Percentiles rank a stretch among this genome's conserved stretches.
These are phyloP conservation scores for Habrosyne pyritoides DNA, from an alignment of 2,888 invertebrate species.

Conservation along the genomic window DNA sequence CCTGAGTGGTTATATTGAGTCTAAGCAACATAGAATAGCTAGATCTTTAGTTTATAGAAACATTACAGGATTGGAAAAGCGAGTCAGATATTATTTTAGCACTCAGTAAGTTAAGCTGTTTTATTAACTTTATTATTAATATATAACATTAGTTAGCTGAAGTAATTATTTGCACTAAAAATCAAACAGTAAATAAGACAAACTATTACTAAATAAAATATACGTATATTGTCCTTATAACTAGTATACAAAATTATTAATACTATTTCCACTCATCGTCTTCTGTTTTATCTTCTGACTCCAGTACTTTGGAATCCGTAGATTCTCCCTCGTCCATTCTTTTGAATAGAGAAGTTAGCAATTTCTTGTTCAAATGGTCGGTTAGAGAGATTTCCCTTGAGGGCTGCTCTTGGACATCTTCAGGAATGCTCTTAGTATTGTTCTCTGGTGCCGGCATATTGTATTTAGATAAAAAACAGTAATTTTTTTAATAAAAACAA, in stretches of 20 bases:
- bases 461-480: slow-evolving; percentile 11
- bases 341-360: slow-evolving; percentile 85
- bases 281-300: slow-evolving; percentile 56
- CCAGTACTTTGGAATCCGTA: slow-evolving; percentile 56
- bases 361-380: slow-evolving; percentile 86
- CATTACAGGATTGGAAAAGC: no score
- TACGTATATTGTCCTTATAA: slow-evolving; percentile 22
- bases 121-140: no score
- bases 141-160: no score
- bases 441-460: slow-evolving; percentile 71
- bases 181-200: not conserved
- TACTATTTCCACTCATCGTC: slow-evolving; percentile 69
- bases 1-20: no score
- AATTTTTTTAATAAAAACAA: slow-evolving; percentile 33
- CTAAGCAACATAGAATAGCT: no score
- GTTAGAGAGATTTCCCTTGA: slow-evolving; percentile 84
- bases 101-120: no score
- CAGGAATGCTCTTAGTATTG: slow-evolving; percentile 40
- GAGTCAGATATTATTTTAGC: no score
- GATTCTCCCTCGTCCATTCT: slow-evolving; percentile 81
- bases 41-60: no score
- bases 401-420: slow-evolving; percentile 54
- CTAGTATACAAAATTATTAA: slow-evolving; percentile 23
- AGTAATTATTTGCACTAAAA: no score
- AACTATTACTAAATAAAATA: no score